These are phyloP conservation scores for Steinernema feltiae DNA, from an alignment of 1,140 invertebrate genomes.

Conservation along the genomic window DNA sequence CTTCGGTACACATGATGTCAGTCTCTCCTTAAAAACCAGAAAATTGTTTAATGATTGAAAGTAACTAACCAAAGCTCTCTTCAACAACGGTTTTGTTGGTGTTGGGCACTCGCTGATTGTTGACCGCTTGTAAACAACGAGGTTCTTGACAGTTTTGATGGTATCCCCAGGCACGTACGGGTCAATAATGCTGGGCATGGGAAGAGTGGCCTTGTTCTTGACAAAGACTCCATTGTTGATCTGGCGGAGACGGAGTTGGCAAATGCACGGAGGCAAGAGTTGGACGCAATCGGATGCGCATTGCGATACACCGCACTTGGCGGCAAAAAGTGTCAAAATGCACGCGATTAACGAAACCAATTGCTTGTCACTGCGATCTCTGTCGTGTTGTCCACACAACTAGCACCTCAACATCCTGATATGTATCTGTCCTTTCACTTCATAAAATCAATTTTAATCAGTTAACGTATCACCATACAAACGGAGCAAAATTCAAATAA, in stretches of 20 bases:
- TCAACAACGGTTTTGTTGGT: conserved; percentile 90
- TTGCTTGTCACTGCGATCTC: too few species aligned
- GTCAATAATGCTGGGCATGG: conserved; percentile 57
- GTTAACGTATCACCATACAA: neutral
- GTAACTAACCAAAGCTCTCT: conserved; percentile 68
- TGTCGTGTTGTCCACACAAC: too few species aligned
- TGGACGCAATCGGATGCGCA: too few species aligned
- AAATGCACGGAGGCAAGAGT: too few species aligned
- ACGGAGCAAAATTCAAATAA: neutral
- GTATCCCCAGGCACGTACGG: conserved; percentile 72
- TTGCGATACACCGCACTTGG: too few species aligned
- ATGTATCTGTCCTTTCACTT: too few species aligned
- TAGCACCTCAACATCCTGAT: too few species aligned
- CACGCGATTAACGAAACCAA: too few species aligned
- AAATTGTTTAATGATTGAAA: conserved; percentile 15
- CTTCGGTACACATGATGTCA: conserved; percentile 91
- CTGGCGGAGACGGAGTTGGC: conserved; percentile 86
- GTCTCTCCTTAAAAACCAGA: conserved; percentile 62
- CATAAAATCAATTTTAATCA: neutral
- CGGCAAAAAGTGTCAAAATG: too few species aligned
- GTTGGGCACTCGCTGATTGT: conserved; percentile 79
- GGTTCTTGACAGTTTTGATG: conserved; percentile 85
- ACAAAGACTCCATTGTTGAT: conserved; percentile 97
- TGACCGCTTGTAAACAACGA: conserved; percentile 94
- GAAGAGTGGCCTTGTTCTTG: conserved; percentile 67